A percentile compares a stretch with the other conserved stretches of the same genome.
These are phyloP conservation scores for Ganaspis sp. DNA, from an alignment of 1,140 invertebrate species.

Conservation along the genomic window DNA sequence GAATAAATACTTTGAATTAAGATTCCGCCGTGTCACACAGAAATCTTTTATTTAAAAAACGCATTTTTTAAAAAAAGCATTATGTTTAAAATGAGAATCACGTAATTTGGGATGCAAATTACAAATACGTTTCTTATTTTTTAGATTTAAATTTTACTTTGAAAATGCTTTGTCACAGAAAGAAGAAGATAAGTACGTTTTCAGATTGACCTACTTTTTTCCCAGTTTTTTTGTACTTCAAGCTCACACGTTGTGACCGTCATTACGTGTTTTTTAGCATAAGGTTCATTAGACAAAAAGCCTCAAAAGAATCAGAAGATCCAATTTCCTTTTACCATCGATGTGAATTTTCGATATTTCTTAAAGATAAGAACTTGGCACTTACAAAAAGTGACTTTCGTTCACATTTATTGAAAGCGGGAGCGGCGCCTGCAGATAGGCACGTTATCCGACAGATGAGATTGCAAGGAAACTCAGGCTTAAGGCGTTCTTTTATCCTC, in stretches of 20 bases:
- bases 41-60: too few relatives aligned
- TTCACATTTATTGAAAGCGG: background rate
- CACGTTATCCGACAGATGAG: background rate
- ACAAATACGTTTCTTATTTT: too few relatives aligned
- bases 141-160: too few relatives aligned
- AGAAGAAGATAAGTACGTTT: background rate
- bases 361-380: background rate
- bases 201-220: background rate
- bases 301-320: background rate
- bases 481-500: background rate
- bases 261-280: background rate
- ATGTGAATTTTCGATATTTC: background rate
- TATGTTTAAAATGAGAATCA: too few relatives aligned
- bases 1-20: too few relatives aligned
- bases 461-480: background rate
- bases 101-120: too few relatives aligned
- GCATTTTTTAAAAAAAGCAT: too few relatives aligned
- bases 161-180: background rate
- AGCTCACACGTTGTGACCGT: background rate
- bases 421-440: conserved; percentile 1
- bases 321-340: background rate
- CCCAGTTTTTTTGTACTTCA: too few relatives aligned
- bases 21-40: too few relatives aligned
- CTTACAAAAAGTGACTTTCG: background rate
- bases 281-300: background rate